Evolutionary conservation across 1,140 invertebrate genomes (phyloP).

Genomic region (Pseudomyrmex cubaensis): DNA sequence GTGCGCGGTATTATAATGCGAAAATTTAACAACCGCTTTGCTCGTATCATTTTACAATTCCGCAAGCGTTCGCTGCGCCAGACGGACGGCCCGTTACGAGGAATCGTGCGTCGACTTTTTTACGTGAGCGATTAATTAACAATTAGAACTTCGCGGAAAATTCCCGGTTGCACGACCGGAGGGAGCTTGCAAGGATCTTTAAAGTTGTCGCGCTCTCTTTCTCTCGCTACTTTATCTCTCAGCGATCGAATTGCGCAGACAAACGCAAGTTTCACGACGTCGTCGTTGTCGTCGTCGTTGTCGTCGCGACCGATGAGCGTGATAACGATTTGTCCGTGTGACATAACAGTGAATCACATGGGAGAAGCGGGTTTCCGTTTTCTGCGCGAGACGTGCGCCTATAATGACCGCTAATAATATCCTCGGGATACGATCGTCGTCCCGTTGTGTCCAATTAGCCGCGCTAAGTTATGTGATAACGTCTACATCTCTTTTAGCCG

Average conservation of each 20-base stretch:
- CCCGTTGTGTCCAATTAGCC: slow-evolving; percentile 51
- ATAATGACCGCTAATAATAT: slow-evolving; percentile 41
- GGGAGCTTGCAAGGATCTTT: no score
- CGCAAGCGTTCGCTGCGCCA: background rate
- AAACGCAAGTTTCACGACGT: background rate
- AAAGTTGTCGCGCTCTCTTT: no score
- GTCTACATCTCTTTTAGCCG: slow-evolving; percentile 10
- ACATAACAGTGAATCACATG: slow-evolving; percentile 2
- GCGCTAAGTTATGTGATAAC: slow-evolving; percentile 52
- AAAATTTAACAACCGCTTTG: background rate
- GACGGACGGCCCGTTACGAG: background rate
- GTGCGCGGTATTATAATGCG: background rate
- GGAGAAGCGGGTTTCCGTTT: slow-evolving; percentile 19
- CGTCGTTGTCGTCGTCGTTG: background rate
- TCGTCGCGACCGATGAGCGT: no score
- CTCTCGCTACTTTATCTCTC: background rate
- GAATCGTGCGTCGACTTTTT: no score
- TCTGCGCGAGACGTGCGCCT: background rate
- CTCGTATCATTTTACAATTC: background rate
- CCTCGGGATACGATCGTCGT: slow-evolving; percentile 8
- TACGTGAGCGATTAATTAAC: background rate
- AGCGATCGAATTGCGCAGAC: background rate
- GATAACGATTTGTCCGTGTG: background rate
- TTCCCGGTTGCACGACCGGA: background rate
- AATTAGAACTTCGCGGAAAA: background rate